A percentile compares a stretch with the other conserved stretches of the same genome.
Evolutionary conservation across 2,888 invertebrate genomes (phyloP).

Genomic region (Acanthosepion pharaonis): DNA sequence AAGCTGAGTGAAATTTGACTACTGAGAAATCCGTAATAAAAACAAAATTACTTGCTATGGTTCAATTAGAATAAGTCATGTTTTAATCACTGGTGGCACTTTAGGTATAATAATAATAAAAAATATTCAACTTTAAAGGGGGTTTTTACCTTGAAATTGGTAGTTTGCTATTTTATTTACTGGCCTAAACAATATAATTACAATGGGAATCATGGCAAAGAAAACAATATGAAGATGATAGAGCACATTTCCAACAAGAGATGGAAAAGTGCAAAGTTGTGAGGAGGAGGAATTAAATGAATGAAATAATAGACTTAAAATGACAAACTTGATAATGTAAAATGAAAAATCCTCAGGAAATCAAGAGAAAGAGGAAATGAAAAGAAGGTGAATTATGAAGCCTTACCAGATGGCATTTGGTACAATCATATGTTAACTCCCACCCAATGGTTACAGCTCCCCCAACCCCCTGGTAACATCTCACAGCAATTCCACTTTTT

Average conservation of each 20-base stretch:
- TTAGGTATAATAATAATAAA: background rate
- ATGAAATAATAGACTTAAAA: background rate
- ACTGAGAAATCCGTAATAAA: background rate
- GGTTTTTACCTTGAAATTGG: background rate
- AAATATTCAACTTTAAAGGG: background rate
- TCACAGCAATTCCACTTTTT: background rate
- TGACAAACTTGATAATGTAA: too few relatives aligned
- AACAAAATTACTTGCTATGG: background rate
- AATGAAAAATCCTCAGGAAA: too few relatives aligned
- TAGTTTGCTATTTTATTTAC: background rate
- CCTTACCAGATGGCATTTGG: too few relatives aligned
- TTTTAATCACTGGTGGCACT: too few relatives aligned
- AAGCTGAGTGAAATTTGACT: background rate
- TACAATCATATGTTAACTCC: background rate
- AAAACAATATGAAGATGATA: background rate
- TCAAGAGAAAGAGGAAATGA: too few relatives aligned
- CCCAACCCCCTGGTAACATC: background rate
- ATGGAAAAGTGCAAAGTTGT: background rate
- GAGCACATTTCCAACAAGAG: too few relatives aligned
- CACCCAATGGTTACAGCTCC: background rate
- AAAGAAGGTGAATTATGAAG: too few relatives aligned
- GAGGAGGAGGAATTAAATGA: background rate
- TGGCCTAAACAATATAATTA: background rate
- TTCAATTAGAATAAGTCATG: background rate
- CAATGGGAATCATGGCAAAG: background rate